Percentiles rank a stretch among this genome's conserved stretches.
These are phyloP conservation scores for Crossaster papposus DNA, from an alignment of 53 echinoderm and acorn worm species.

Conservation along the genomic window DNA sequence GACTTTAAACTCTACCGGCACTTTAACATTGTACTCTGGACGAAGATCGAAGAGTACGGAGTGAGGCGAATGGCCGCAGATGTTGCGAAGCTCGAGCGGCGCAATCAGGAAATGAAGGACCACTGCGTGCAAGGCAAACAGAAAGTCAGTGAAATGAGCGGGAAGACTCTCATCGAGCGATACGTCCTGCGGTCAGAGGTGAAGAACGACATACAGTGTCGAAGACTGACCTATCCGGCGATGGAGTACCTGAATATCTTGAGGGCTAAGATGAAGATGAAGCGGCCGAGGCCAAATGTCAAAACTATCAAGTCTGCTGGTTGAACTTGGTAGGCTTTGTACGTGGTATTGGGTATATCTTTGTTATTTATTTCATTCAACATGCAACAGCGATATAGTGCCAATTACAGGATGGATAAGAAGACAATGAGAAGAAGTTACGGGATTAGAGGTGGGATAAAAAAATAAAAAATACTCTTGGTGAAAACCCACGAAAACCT, in stretches of 20 bases:
- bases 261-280: conserved; percentile 50
- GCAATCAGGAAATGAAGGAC: conserved; percentile 28
- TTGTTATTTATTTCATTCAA: too few relatives aligned
- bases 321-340: neutral
- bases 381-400: too few relatives aligned
- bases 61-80: conserved; percentile 59
- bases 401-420: too few relatives aligned
- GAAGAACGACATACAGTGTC: conserved; percentile 36
- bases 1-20: conserved; percentile 69
- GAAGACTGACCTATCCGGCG: conserved; percentile 64
- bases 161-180: conserved; percentile 36
- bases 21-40: conserved; percentile 75
- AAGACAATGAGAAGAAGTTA: too few relatives aligned
- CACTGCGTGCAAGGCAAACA: conserved; percentile 66
- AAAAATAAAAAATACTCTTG: too few relatives aligned
- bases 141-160: conserved; percentile 38
- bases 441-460: too few relatives aligned
- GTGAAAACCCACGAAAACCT: too few relatives aligned
- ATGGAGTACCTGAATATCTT: conserved; percentile 55
- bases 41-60: conserved; percentile 65
- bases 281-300: neutral
- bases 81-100: conserved; percentile 44
- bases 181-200: conserved; percentile 58
- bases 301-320: neutral
- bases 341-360: neutral